phyloP scores from a whole-genome alignment of 2,888 invertebrate species.

The Agrotis exclamationis region DNA sequence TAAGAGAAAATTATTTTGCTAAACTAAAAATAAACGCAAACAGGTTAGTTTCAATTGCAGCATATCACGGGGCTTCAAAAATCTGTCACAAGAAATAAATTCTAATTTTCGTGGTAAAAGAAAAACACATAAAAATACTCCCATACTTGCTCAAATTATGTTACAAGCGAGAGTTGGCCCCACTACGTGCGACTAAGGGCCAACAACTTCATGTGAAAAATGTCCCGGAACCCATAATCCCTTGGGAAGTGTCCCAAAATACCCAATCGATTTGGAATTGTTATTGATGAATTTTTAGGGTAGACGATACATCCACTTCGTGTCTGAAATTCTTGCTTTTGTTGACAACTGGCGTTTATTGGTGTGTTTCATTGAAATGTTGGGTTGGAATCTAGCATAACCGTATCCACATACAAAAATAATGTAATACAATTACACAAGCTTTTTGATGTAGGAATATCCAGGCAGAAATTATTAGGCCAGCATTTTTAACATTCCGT shows the following conservation, averaged over 20 bases:
- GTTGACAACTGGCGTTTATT: not conserved
- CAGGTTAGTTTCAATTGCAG: no score
- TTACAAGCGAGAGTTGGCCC: constrained; percentile 2
- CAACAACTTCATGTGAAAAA: constrained; percentile 39
- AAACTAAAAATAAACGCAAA: not conserved
- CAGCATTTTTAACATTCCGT: no score
- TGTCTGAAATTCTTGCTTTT: constrained; percentile 4
- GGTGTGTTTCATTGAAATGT: not conserved
- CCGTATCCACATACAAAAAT: no score
- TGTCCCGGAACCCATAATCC: constrained; percentile 22
- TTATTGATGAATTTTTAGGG: constrained; percentile 42
- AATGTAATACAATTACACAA: no score
- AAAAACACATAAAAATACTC: constrained; percentile 2
- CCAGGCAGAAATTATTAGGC: no score
- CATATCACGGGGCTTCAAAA: not conserved
- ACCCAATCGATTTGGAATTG: constrained; percentile 35
- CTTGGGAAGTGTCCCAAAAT: constrained; percentile 24
- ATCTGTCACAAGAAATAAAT: not conserved
- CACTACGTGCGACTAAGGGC: constrained; percentile 7
- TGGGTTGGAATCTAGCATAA: not conserved
- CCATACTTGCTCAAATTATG: constrained; percentile 13
- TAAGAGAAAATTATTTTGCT: not conserved
- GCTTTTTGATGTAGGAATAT: no score
- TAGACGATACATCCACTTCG: constrained; percentile 19
- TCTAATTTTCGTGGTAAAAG: constrained; percentile 2